A percentile compares a stretch with the other conserved stretches of the same genome.
Conservation (phyloP, 2,113 vertebrate species). For the Tragelaphus scriptus region DNA sequence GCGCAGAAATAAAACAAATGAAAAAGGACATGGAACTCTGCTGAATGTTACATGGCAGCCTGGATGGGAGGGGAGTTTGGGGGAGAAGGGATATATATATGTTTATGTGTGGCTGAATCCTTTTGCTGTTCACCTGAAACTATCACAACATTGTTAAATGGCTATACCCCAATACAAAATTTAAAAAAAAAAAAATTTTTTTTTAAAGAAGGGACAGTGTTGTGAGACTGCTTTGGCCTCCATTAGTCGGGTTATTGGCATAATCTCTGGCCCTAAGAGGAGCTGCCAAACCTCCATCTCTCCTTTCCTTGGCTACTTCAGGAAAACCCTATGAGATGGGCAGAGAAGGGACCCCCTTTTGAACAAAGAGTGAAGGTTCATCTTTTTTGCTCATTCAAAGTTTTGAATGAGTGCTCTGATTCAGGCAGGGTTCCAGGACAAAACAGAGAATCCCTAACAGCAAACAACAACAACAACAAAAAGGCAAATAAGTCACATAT, state of each 20-base stretch:
- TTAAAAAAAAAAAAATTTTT: rapidly evolving
- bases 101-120: neutral
- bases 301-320: neutral
- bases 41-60: neutral
- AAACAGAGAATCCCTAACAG: neutral
- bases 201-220: neutral
- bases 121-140: neutral
- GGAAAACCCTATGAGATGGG: neutral
- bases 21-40: neutral
- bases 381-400: neutral
- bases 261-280: neutral
- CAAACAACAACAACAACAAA: neutral
- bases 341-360: neutral
- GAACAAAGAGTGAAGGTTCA: neutral
- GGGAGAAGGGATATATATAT: neutral
- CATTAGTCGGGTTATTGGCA: neutral
- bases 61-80: neutral
- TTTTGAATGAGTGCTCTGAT: neutral
- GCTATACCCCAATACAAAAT: neutral
- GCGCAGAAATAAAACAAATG: neutral
- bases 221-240: neutral
- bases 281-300: neutral
- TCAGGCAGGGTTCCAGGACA: neutral
- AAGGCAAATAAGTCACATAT: neutral
- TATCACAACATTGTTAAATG: neutral